Base-by-base conservation (phyloP, 92 coral and sea anemone species). In the Phenganax subtilis region DNA sequence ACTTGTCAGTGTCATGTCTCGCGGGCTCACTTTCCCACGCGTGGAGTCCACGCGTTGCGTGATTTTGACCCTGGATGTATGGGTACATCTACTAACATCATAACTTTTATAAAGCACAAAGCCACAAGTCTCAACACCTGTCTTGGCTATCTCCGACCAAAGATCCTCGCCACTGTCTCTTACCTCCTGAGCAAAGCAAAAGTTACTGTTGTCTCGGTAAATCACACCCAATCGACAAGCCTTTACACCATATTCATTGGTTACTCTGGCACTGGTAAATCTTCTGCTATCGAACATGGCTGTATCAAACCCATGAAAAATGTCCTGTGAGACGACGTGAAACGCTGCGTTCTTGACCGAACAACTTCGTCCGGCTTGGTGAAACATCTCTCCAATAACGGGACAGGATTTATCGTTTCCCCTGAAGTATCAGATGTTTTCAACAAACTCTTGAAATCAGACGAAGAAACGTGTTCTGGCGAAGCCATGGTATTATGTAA, bases 391-490 rank as follows among this genome's bases (percentile, higher is more conserved):
- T 72, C 90, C 16, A 88, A 74, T 51, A 74, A 72, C 57, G 84
- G 77, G 27, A 80, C 86, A 6, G 80, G 83, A 8, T 58, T 82
- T 54, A 77, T 88, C 28, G 28, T 88, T 64, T 85, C 86, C 8
- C 85, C 89, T 1, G 91, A 88, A 73, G 80, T 88, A 1, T 88
- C 79, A 4, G 88, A 87, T 80, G 68, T 76, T 51, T 17, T 88
- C 5, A 82, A 85, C 68, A 88, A 37, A 37, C 47, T 37, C 25
- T 85, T 88, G 8, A 74, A 81, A 62, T 68, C 83, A 54, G 86
- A 81, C 72, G 88, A 85, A 16, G 81, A 85, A 54, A 37, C 79
- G 20, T 59, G 85, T 15, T 77, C 85, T 12, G 88, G 90, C 16
- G 90, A 87, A 12, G 76, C 81, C 6, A 71, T 80, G 71, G 66